These are phyloP conservation scores for Oenanthe melanoleuca DNA, from an alignment of 2,113 vertebrate species.

Conservation along the genomic window DNA sequence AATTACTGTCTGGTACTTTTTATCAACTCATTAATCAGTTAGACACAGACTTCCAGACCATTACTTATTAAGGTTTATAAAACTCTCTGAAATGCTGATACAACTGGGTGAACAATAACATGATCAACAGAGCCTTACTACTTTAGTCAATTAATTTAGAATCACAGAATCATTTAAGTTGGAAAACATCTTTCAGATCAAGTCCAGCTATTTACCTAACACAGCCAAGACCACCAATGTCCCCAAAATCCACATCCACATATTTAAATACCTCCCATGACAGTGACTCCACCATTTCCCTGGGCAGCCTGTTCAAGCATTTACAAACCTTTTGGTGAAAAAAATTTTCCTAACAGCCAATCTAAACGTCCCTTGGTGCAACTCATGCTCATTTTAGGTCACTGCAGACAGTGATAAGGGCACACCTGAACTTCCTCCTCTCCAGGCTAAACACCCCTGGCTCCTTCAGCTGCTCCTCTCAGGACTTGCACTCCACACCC, in stretches of 20 bases:
- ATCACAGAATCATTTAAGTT: accelerated
- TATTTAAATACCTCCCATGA: neutral
- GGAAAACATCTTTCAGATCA: neutral
- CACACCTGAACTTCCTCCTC: neutral
- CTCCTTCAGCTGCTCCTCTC: neutral
- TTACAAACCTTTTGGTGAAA: neutral
- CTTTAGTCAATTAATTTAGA: neutral
- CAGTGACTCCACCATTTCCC: neutral
- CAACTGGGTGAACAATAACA: neutral
- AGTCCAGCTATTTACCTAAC: neutral
- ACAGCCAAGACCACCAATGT: neutral
- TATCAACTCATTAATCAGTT: neutral
- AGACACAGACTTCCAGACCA: neutral
- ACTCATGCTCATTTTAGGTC: neutral
- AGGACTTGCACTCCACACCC: neutral
- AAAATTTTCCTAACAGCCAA: neutral
- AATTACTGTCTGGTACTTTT: neutral
- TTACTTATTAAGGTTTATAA: neutral
- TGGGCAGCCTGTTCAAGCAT: neutral
- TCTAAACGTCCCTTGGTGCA: neutral
- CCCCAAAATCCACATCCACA: neutral
- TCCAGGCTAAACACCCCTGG: neutral
- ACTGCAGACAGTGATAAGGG: neutral
- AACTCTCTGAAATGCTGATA: neutral
- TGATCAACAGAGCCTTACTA: neutral